These are phyloP conservation scores for Melanotaenia pygmaea DNA, from an alignment of 2,797 vertebrate genomes.

Conservation along the genomic window DNA sequence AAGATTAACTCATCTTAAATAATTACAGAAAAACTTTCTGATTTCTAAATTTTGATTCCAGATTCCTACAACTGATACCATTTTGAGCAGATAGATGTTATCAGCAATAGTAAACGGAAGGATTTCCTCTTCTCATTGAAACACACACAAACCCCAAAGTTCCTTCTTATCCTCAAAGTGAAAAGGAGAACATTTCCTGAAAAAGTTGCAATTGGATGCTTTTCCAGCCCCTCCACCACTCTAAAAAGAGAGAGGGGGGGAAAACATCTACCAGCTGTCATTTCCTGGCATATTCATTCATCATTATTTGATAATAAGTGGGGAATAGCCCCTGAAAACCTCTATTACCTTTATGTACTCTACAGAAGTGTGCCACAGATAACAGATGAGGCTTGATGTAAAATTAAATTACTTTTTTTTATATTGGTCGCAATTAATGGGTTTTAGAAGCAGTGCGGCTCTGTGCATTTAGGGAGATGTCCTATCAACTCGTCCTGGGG, in stretches of 20 bases:
- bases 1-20: constrained; percentile 17
- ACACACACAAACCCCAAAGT: constrained; percentile 26
- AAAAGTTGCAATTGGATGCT: constrained; percentile 74
- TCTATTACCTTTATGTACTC: constrained; percentile 79
- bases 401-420: constrained; percentile 79
- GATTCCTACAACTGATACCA: neutral
- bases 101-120: neutral
- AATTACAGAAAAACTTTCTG: constrained; percentile 4
- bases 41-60: neutral
- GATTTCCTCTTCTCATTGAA: constrained; percentile 9
- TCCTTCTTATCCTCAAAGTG: constrained; percentile 63
- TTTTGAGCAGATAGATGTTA: neutral
- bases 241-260: neutral
- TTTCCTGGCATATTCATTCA: constrained; percentile 81
- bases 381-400: constrained; percentile 79
- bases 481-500: constrained; percentile 73
- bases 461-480: constrained; percentile 71
- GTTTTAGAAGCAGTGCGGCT: constrained; percentile 66
- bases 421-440: constrained; percentile 78
- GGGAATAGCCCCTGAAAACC: constrained; percentile 80
- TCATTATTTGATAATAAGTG: constrained; percentile 87
- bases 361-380: constrained; percentile 75
- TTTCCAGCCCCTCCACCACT: constrained; percentile 24
- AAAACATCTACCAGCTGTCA: constrained; percentile 84
- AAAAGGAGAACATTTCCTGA: constrained; percentile 50